Base-by-base conservation (phyloP, 2,113 vertebrate genomes). In the Hydrolagus affinis region DNA sequence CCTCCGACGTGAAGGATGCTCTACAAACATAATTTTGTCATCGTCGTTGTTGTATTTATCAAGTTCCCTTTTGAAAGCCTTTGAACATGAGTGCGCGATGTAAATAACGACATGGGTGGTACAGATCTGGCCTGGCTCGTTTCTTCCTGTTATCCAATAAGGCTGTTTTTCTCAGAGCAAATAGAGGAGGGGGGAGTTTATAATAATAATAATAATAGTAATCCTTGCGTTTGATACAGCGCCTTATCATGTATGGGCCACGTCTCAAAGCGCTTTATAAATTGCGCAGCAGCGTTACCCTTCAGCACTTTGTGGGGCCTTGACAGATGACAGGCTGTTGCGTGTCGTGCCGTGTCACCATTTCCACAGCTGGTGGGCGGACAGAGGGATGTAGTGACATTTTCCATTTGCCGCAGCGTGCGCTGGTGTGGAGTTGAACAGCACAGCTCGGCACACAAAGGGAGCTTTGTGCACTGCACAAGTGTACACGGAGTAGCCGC, bases 371-470 rank as follows among this genome's bases (percentile, higher is more conserved):
- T 44, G 6, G 44, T 44, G 66, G 32, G 78, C 62, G 60, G 64
- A 66, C 23, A 64, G 78, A 80, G 62, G 76, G 76, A 83, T 83
- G 78, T 62, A 25, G 30, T 68, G 78, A 6, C 66, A 66, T 83
- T 66, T 66, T 83, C 14, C 66, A 66, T 83, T 66, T 66, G 64
- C 77, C 64, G 64, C 77, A 80, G 77, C 30, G 19, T 14, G 19
- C 30, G 59, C 60, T 83, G 60, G 78, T 83, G 21, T 83, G 62
- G 9, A 83, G 60, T 83, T n/a, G n/a, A n/a, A n/a, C n/a, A n/a
- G 78, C 30, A 83, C 28, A 64, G 78, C 25, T 66, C 14, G 17
- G 23, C 6, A 19, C 59, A 68, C 78, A 83, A 83, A 83, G 78
- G 66, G 7, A 4, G 15, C 12, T 68, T 28, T 83, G 78, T 83